phyloP scores from a whole-genome alignment of 2,888 invertebrate species.

The Rosalia funebris region DNA sequence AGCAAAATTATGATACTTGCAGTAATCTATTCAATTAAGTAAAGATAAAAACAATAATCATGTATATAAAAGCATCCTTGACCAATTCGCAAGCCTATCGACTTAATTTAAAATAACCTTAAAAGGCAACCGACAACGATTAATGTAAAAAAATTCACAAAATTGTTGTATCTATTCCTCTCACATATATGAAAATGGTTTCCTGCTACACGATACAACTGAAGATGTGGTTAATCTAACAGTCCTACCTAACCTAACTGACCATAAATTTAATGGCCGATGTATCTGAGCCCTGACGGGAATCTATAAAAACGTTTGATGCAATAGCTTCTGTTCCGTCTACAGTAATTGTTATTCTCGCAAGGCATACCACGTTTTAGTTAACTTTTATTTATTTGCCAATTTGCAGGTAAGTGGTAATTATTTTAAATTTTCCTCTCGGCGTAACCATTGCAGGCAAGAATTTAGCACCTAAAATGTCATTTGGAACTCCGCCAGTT shows the following conservation, averaged over 20 bases:
- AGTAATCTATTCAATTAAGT: too few relatives aligned
- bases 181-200: conserved; percentile 14
- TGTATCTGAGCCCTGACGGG: conserved; percentile 5
- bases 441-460: not conserved
- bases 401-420: conserved; percentile 6
- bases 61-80: too few relatives aligned
- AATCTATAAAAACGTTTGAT: conserved; percentile 13
- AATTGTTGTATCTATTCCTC: conserved; percentile 3
- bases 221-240: conserved; percentile 24
- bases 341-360: conserved; percentile 8
- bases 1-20: too few relatives aligned
- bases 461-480: not conserved
- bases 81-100: too few relatives aligned
- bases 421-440: not conserved
- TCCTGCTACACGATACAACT: conserved; percentile 20
- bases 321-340: conserved; percentile 8
- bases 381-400: conserved; percentile 4
- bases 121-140: not conserved
- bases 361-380: conserved; percentile 2
- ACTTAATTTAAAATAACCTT: not conserved
- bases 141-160: not conserved
- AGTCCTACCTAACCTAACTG: conserved; percentile 26
- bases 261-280: conserved; percentile 20
- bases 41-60: too few relatives aligned
- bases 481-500: too few relatives aligned